Evolutionary conservation across 1,140 invertebrate genomes (phyloP), one percentile per base, ranked within the genome.

Genomic region (Drosophila nebulosa): DNA sequence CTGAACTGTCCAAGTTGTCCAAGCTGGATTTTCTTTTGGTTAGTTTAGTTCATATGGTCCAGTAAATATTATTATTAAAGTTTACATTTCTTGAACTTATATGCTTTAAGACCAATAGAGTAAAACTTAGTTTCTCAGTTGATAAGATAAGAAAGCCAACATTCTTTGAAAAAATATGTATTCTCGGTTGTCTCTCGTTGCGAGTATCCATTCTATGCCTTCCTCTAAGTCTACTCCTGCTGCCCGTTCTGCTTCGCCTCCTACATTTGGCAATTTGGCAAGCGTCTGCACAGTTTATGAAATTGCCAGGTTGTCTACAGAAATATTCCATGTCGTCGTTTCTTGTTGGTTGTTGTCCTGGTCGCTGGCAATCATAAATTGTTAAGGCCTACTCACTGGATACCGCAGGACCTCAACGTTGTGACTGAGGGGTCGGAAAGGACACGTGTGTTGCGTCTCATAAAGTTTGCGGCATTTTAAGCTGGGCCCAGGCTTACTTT

Each of bases 381-480:
- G 83, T 75, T 73, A 71, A 72, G 72, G 72, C 80, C 79, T 84
- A 81, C 65, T 69, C 60, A 35, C 35, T 21, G 39, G 27, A 64
- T 63, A 64, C 14, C 60, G 46, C 64, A 78, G 70, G 42, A 74
- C 56, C 21, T 18, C n/a, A 7, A 22, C 32, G 62, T 14, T 46
- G 32, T 26, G 16, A 12, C 16, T 10, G 12, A 1, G 9, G 6
- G 57, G 39, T 7, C 27, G 51, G 16, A 26, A 22, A 14, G 39
- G 61, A 67, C 83, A 86, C 83, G 83, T 88, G 83, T 86, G 78
- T 75, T 86, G 83, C 68, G 78, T 76, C 83, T 76, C 75, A 88
- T 88, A 88, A 86, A 86, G 83, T 86, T 86, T 86, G 83, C 68
- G 84, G 83, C 74, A 88, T 79, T 86, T 86, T 86, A 86, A 86